Conservation (phyloP, 2,797 vertebrate genomes). For the Paratrypauchen microcephalus region DNA sequence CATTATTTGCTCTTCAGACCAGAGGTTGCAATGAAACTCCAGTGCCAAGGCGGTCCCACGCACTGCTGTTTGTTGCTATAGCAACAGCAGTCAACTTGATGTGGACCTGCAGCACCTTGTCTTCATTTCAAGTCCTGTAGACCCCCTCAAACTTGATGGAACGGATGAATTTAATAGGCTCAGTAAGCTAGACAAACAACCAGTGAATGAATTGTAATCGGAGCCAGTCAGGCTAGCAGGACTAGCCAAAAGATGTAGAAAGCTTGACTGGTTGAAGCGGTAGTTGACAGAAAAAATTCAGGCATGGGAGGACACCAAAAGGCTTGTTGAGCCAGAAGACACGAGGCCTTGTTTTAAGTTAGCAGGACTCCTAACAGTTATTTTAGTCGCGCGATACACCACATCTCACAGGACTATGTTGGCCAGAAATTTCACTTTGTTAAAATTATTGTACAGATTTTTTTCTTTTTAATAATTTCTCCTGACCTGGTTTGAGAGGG, state of each 20-base stretch:
- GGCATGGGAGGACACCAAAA: constrained; percentile 48
- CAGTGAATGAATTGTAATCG: constrained; percentile 50
- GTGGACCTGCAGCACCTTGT: constrained; percentile 41
- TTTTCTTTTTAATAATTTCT: constrained; percentile 73
- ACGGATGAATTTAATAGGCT: constrained; percentile 71
- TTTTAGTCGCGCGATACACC: constrained; percentile 49
- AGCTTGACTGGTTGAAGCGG: constrained; percentile 83
- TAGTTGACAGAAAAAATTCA: constrained; percentile 35
- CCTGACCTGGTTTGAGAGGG: constrained; percentile 65
- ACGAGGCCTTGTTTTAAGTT: constrained; percentile 80
- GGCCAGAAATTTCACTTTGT: constrained; percentile 74
- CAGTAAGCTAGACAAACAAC: constrained; percentile 74
- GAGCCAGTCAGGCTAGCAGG: constrained; percentile 84
- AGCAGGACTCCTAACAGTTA: constrained; percentile 80
- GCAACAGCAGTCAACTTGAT: constrained; percentile 80
- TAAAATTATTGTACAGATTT: constrained; percentile 79
- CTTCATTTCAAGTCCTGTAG: constrained; percentile 28
- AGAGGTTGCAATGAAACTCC: constrained; percentile 71
- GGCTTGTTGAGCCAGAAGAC: constrained; percentile 59
- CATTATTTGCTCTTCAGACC: constrained; percentile 52
- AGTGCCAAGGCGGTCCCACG: constrained; percentile 61
- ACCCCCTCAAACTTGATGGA: constrained; percentile 34
- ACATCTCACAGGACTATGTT: constrained; percentile 59
- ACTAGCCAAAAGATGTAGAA: constrained; percentile 79
- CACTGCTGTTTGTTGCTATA: constrained; percentile 57